Conservation (phyloP, 2,113 vertebrate species). For the Phyllostomus discolor region DNA sequence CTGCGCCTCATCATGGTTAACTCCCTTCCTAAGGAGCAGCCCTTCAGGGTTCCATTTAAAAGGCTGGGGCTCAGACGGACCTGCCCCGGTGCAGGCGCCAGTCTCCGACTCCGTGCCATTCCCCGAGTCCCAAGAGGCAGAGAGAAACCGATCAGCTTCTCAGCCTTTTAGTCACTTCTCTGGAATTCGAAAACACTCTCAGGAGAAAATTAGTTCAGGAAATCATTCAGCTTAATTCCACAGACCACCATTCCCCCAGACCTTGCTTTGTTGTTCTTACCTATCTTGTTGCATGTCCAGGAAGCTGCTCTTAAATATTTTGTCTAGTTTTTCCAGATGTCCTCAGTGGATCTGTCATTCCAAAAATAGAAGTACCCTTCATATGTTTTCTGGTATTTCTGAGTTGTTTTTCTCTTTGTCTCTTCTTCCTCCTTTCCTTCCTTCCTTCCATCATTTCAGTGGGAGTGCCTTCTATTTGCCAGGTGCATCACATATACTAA, state of each 20-base stretch:
- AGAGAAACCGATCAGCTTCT: background rate
- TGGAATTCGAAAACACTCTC: background rate
- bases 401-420: background rate
- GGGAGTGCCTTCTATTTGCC: background rate
- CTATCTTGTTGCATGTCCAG: background rate
- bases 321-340: background rate
- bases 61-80: background rate
- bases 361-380: background rate
- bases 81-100: background rate
- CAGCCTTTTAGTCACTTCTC: background rate
- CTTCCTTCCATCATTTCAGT: background rate
- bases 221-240: background rate
- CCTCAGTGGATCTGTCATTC: background rate
- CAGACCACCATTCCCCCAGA: too few relatives aligned
- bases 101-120: background rate
- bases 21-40: background rate
- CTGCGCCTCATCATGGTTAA: background rate
- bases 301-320: background rate
- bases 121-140: background rate
- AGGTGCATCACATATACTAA: background rate
- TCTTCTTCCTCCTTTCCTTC: too few relatives aligned
- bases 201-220: background rate
- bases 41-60: background rate
- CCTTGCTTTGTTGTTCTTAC: background rate
- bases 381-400: background rate